phyloP scores from a whole-genome alignment of 1,140 invertebrate genomes.

The Olivierus martensii region DNA sequence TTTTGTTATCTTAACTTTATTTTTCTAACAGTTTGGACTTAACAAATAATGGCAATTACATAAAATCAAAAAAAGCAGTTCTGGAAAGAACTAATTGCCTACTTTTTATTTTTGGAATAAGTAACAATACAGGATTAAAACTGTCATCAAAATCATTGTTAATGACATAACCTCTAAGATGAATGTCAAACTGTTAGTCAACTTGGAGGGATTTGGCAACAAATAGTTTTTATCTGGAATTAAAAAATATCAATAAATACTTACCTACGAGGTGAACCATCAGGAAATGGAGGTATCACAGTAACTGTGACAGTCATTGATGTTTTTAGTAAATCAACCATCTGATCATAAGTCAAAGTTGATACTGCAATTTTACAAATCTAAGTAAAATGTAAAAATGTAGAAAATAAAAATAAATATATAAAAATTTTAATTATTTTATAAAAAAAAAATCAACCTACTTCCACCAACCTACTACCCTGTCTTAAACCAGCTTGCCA shows the following conservation, averaged over 20 bases:
- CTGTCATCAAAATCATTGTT: too few species aligned
- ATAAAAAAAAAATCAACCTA: conserved; percentile 25
- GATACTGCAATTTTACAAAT: conserved; percentile 80
- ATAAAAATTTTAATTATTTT: conserved; percentile 1
- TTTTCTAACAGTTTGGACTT: too few species aligned
- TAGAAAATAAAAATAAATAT: not conserved
- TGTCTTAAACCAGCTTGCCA: conserved; percentile 77
- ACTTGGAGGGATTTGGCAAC: too few species aligned
- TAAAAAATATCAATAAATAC: not conserved
- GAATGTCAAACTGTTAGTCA: too few species aligned
- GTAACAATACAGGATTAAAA: too few species aligned
- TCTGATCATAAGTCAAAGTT: conserved; percentile 80
- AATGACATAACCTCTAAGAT: too few species aligned
- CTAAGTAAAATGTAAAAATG: conserved; percentile 24
- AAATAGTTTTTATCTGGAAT: not conserved
- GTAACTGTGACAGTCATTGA: conserved; percentile 69
- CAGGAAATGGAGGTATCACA: conserved; percentile 58
- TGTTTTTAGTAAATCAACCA: conserved; percentile 84
- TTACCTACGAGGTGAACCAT: conserved; percentile 25
- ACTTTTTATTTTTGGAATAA: too few species aligned
- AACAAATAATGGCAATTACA: too few species aligned
- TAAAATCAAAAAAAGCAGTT: too few species aligned
- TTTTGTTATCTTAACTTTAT: too few species aligned
- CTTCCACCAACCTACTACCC: conserved; percentile 77
- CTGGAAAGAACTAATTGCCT: too few species aligned